Conservation (phyloP, 2,797 vertebrate species). For the Merluccius polli region DNA sequence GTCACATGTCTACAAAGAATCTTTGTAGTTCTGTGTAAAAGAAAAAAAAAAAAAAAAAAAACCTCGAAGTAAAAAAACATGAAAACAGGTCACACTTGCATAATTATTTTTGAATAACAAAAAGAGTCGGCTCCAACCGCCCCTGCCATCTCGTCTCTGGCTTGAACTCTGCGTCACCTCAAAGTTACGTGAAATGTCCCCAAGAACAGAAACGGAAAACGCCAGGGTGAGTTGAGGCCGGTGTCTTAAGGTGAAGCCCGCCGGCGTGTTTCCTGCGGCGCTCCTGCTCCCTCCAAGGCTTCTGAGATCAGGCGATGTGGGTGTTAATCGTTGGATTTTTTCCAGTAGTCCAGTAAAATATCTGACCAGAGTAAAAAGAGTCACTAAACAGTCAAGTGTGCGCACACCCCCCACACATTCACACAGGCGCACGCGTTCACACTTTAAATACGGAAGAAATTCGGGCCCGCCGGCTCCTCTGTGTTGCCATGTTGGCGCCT, state of each 20-base stretch:
- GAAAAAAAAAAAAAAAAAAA: constrained; percentile 49
- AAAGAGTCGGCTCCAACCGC: constrained; percentile 46
- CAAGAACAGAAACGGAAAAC: constrained; percentile 29
- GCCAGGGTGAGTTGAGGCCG: constrained; percentile 51
- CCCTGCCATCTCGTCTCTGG: constrained; percentile 45
- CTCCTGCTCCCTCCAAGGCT: constrained; percentile 69
- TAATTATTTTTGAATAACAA: constrained; percentile 61
- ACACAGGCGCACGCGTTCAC: constrained; percentile 37
- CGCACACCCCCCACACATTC: constrained; percentile 35
- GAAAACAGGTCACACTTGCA: constrained; percentile 70
- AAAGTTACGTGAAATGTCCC: constrained; percentile 28
- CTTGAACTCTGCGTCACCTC: constrained; percentile 33
- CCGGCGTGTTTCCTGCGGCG: constrained; percentile 62
- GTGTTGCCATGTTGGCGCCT: not conserved
- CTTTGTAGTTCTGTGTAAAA: constrained; percentile 68
- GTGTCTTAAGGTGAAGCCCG: constrained; percentile 41
- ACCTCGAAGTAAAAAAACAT: constrained; percentile 60
- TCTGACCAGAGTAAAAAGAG: constrained; percentile 47
- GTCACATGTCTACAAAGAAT: constrained; percentile 57
- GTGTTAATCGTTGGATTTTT: constrained; percentile 57
- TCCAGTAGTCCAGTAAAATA: constrained; percentile 75
- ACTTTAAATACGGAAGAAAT: constrained; percentile 51
- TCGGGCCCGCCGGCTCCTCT: constrained; percentile 58
- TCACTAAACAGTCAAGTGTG: constrained; percentile 40
- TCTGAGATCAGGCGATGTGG: constrained; percentile 76